A percentile compares a stretch with the other conserved stretches of the same genome.
Conservation (phyloP, 2,113 vertebrate species). For the Alectura lathami region DNA sequence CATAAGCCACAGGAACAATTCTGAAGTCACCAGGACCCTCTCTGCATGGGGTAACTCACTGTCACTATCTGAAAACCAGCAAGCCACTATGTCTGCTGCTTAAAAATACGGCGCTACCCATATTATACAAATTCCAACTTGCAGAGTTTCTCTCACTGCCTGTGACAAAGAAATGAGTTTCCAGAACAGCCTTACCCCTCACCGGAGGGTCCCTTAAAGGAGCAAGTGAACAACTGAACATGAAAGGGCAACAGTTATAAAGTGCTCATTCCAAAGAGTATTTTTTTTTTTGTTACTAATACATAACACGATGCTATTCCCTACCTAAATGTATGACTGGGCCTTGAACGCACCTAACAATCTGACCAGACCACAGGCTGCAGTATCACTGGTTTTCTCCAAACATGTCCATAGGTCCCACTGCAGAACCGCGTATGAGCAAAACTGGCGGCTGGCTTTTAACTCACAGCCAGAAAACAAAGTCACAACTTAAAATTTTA, state of each 20-base stretch:
- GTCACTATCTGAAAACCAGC: neutral
- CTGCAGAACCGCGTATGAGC: neutral
- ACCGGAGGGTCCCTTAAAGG: neutral
- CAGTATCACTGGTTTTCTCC: neutral
- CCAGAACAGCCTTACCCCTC: neutral
- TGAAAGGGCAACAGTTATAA: neutral
- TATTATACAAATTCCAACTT: neutral
- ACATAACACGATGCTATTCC: neutral
- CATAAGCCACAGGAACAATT: neutral
- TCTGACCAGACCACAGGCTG: neutral
- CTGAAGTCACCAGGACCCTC: neutral
- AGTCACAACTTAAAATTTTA: neutral
- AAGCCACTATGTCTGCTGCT: neutral
- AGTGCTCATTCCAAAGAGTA: neutral
- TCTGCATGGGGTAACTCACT: neutral
- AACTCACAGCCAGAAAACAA: neutral
- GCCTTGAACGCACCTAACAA: neutral
- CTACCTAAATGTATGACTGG: neutral
- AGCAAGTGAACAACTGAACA: neutral
- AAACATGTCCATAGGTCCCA: neutral
- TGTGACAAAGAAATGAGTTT: neutral
- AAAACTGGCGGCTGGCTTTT: neutral
- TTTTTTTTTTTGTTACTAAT: neutral
- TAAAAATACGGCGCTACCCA: neutral
- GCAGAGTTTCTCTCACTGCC: neutral